phyloP scores from a whole-genome alignment of 2,888 invertebrate species.

The Hypercompe scribonia region DNA sequence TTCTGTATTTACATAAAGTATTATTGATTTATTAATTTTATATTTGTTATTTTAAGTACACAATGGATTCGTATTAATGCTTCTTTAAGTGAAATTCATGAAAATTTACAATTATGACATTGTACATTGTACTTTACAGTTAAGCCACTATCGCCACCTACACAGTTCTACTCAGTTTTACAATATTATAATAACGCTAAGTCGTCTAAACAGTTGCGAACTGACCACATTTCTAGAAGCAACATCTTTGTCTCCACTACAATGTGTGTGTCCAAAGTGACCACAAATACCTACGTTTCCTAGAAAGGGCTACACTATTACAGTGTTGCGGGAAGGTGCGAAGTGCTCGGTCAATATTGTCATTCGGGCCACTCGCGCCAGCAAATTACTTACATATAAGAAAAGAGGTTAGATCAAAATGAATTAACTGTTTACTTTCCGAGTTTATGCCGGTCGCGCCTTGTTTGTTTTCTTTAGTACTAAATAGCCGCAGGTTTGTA shows the following conservation, averaged over 20 bases:
- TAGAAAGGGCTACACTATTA: constrained; percentile 74
- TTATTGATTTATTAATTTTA: too few species aligned
- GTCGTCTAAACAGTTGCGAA: neutral
- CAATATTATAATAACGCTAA: neutral
- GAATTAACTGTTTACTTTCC: constrained; percentile 61
- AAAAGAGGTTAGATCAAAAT: constrained; percentile 70
- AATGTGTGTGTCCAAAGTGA: constrained; percentile 61
- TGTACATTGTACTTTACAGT: neutral
- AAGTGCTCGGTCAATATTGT: constrained; percentile 79
- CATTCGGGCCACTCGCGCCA: constrained; percentile 66
- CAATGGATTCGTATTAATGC: neutral
- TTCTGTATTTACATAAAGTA: too few species aligned
- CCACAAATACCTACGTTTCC: constrained; percentile 66
- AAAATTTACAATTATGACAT: neutral
- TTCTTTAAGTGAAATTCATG: neutral
- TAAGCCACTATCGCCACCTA: neutral
- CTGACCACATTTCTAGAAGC: constrained; percentile 37
- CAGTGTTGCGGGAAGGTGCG: constrained; percentile 72
- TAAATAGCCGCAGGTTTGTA: constrained; percentile 20
- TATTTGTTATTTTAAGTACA: too few species aligned
- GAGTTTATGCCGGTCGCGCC: constrained; percentile 55
- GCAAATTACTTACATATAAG: constrained; percentile 68
- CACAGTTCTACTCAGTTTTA: neutral
- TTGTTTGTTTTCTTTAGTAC: constrained; percentile 52
- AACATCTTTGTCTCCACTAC: constrained; percentile 50